Base-by-base conservation (phyloP, 2,797 vertebrate genomes). In the Micropoecilia bifurca region DNA sequence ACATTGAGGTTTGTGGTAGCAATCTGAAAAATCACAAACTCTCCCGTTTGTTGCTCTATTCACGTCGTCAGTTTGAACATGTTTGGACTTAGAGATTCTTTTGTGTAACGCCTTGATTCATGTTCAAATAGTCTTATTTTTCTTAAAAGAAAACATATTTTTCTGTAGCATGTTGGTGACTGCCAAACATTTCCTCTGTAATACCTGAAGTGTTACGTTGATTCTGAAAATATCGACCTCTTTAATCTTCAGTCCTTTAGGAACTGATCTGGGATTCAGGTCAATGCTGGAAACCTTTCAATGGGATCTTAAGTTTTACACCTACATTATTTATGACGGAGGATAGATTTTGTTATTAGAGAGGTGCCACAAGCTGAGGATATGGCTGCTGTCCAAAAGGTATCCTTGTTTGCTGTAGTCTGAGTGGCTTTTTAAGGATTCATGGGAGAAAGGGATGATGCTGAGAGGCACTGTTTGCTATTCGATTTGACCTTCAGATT, bases 401-500 rank as follows among this genome's bases (percentile, higher is more conserved):
- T 71, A 72, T 30, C 48, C n/a, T 71, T 50, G 71, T 73, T 82
- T 83, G 75, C 84, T 78, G 82, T 55, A 80, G 73, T 79, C 78
- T 71, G 76, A 83, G 83, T 74, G 55, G 86, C 86, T 91, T 87
- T 87, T 91, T 91, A 92, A 76, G 81, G 87, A 93, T 91, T 91
- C 87, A 90, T 80, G 43, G 81, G 78, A 87, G 89, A 83, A 77
- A 39, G 36, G 80, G 30, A 41, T 18, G 53, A 36, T 73, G 73
- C 88, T 80, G 82, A 90, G 88, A 87, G 79, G 76, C 73, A 78
- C 77, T 84, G 88, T 90, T 92, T 90, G 89, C 88, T 83, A 83
- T 92, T 90, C 45, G 71, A 91, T 90, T 88, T 93, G 92, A 94
- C 92, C 93, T 93, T 94, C 88, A 92, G 86, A 91, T 91, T 45